Conservation (phyloP, 2,113 vertebrate species). For the Panurus biarmicus region DNA sequence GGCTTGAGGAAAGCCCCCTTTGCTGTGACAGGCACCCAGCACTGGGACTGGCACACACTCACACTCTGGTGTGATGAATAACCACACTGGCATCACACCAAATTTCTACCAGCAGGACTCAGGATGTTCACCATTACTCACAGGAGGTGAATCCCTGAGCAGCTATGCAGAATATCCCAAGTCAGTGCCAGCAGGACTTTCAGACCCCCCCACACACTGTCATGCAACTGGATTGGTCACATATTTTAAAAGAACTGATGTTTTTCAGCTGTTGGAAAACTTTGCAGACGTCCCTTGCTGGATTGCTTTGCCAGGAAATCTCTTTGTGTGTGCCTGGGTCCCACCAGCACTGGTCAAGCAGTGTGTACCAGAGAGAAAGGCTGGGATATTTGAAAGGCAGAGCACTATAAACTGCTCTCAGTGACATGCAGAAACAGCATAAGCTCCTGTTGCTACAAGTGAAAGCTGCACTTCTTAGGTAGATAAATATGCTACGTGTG, state of each 20-base stretch:
- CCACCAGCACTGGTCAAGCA: not conserved
- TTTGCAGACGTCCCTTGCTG: not conserved
- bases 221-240: not conserved
- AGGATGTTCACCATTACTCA: slow-evolving; percentile 44
- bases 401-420: not conserved
- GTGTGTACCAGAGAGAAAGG: not conserved
- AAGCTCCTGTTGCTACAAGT: not conserved
- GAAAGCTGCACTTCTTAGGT: not conserved
- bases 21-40: not conserved
- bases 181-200: not conserved
- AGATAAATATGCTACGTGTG: not conserved
- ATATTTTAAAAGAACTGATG: not conserved
- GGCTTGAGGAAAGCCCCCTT: not conserved
- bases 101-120: not conserved
- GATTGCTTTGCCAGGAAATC: not conserved
- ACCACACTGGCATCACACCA: not conserved
- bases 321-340: not conserved
- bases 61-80: not conserved
- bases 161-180: slow-evolving; percentile 37
- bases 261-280: slow-evolving; percentile 3
- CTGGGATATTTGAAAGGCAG: not conserved
- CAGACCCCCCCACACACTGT: not conserved
- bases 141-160: slow-evolving; percentile 52
- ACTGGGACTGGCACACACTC: too few species aligned
- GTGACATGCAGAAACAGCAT: fast-evolving